phyloP scores from a whole-genome alignment of 2,113 vertebrate species.

The Anthoscopus minutus region DNA sequence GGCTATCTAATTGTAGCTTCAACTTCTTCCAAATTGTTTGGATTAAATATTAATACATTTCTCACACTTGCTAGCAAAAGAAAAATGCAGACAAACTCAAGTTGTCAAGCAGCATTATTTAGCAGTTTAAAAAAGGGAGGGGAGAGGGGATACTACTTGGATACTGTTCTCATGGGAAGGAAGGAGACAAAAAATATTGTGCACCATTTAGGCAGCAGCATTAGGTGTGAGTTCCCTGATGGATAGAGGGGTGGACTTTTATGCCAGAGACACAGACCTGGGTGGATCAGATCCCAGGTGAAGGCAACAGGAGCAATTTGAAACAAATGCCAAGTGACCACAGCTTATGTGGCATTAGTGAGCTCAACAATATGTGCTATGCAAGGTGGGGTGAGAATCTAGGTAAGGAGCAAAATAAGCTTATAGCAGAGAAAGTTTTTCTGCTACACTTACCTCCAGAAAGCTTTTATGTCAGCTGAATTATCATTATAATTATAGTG shows the following conservation, averaged over 20 bases:
- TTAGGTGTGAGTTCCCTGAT: not conserved
- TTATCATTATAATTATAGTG: not conserved
- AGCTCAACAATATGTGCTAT: fast-evolving
- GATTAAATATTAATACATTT: constrained; percentile 83
- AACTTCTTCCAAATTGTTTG: constrained; percentile 76
- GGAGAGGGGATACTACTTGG: not conserved
- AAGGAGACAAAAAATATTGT: not conserved
- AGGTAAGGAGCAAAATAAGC: not conserved
- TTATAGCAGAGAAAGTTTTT: not conserved
- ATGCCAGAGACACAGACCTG: not conserved
- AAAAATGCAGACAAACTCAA: not conserved
- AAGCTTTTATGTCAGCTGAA: not conserved
- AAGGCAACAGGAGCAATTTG: not conserved
- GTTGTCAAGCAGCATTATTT: constrained; percentile 31
- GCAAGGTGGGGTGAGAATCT: not conserved
- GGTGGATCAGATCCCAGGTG: not conserved
- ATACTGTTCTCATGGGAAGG: not conserved
- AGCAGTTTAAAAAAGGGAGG: not conserved
- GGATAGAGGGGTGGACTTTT: not conserved
- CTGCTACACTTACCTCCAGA: not conserved
- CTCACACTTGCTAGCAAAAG: constrained; percentile 51
- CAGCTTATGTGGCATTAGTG: not conserved
- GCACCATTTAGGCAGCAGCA: not conserved
- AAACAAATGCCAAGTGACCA: not conserved
- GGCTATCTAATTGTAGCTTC: constrained; percentile 72